A percentile compares a stretch with the other conserved stretches of the same genome.
Evolutionary conservation across 2,888 invertebrate species (phyloP).

Genomic region (Erebia ligea): DNA sequence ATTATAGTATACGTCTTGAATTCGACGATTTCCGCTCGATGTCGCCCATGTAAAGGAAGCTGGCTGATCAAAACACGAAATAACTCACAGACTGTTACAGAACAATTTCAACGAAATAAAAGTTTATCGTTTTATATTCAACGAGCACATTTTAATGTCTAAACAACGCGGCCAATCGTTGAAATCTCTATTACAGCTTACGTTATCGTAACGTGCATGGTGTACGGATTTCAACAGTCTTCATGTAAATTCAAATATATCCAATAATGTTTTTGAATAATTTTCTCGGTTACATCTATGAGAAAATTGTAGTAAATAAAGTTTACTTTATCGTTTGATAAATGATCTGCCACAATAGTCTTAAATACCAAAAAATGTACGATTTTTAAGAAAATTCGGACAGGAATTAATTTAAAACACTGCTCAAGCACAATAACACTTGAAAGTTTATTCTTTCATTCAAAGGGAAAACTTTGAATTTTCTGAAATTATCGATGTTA

Average conservation of each 20-base stretch:
- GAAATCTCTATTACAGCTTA: slow-evolving; percentile 17
- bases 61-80: slow-evolving; percentile 57
- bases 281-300: neutral
- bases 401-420: neutral
- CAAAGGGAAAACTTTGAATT: slow-evolving; percentile 34
- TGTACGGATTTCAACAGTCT: slow-evolving; percentile 11
- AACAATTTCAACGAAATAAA: slow-evolving; percentile 44
- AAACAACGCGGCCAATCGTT: slow-evolving; percentile 16
- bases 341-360: neutral
- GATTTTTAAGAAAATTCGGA: neutral
- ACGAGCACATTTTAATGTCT: slow-evolving; percentile 16
- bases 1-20: slow-evolving; percentile 47
- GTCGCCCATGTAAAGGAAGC: slow-evolving; percentile 58
- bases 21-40: slow-evolving; percentile 61
- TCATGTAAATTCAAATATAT: neutral
- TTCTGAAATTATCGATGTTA: slow-evolving; percentile 64
- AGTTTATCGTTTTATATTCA: slow-evolving; percentile 20
- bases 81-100: slow-evolving; percentile 51
- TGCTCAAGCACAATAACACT: slow-evolving; percentile 24
- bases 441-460: slow-evolving; percentile 19
- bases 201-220: slow-evolving; percentile 12
- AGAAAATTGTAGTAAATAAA: neutral
- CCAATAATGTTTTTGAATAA: neutral
- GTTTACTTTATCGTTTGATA: neutral
- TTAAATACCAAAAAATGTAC: neutral